Conservation (phyloP, 2,797 vertebrate species). For the Alcedo quadribrachys region DNA sequence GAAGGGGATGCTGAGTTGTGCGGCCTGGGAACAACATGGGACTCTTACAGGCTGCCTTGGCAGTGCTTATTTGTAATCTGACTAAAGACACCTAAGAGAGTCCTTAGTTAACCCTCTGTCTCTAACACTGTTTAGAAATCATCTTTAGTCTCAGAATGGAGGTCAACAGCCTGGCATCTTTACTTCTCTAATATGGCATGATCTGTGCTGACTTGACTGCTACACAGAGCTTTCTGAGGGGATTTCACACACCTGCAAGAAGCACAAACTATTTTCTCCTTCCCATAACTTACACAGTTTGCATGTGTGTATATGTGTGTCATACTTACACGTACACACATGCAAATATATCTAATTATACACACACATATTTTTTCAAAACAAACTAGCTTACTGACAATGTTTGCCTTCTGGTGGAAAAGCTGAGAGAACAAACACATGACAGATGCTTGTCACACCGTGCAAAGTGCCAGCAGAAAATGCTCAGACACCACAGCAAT, state of each 20-base stretch:
- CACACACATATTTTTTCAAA: conserved; percentile 10
- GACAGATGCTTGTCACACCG: conserved; percentile 4
- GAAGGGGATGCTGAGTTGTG: accelerated
- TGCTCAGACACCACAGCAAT: background rate
- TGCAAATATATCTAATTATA: background rate
- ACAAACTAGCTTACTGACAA: conserved; percentile 41
- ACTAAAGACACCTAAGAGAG: background rate
- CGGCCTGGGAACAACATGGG: accelerated
- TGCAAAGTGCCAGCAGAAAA: conserved; percentile 5
- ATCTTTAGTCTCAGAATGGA: background rate
- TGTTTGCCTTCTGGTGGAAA: conserved; percentile 45
- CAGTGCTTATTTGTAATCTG: background rate
- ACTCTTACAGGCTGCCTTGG: background rate
- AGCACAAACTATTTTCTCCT: background rate
- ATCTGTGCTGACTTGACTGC: background rate
- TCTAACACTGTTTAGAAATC: background rate
- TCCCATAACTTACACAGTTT: background rate
- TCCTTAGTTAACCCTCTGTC: background rate
- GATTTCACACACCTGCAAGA: background rate
- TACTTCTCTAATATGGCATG: background rate
- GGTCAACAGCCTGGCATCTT: background rate
- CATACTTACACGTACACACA: background rate
- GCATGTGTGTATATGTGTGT: background rate
- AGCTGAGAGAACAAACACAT: conserved; percentile 44
- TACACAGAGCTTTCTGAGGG: background rate